These are phyloP conservation scores for Xanthia togata DNA, from an alignment of 2,888 invertebrate genomes.

Conservation along the genomic window DNA sequence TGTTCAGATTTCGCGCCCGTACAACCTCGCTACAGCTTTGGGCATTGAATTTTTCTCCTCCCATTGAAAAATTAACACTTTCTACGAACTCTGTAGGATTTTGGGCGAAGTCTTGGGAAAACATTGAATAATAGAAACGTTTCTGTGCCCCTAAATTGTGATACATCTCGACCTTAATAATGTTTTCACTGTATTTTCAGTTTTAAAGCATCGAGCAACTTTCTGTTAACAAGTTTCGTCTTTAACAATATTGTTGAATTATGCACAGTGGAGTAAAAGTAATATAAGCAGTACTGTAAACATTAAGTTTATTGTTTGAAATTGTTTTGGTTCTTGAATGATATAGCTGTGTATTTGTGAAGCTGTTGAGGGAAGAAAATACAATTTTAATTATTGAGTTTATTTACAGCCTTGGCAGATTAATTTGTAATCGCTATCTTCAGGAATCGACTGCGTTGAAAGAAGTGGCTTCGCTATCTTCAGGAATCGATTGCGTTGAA, in stretches of 20 bases:
- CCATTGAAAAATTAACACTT: constrained; percentile 86
- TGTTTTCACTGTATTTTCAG: constrained; percentile 74
- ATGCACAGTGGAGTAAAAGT: constrained; percentile 18
- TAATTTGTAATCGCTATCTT: neutral
- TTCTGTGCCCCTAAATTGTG: constrained; percentile 70
- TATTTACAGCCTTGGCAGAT: neutral
- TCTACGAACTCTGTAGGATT: constrained; percentile 70
- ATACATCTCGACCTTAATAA: constrained; percentile 76
- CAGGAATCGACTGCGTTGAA: no score
- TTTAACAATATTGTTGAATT: constrained; percentile 24
- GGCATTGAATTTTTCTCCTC: constrained; percentile 78
- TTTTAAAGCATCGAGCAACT: constrained; percentile 17
- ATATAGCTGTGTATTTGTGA: neutral
- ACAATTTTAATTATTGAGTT: neutral
- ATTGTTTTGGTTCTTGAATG: constrained; percentile 2
- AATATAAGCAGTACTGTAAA: neutral
- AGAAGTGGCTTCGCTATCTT: neutral
- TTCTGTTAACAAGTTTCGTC: constrained; percentile 12
- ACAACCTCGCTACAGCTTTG: constrained; percentile 53
- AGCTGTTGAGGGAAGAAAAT: neutral
- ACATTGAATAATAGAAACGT: constrained; percentile 82
- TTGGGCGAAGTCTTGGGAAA: constrained; percentile 76
- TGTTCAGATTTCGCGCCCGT: constrained; percentile 52
- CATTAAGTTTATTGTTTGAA: constrained; percentile 19
- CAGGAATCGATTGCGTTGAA: neutral